These are phyloP conservation scores for Heliothis virescens DNA, from an alignment of 1,140 invertebrate genomes.

Conservation along the genomic window DNA sequence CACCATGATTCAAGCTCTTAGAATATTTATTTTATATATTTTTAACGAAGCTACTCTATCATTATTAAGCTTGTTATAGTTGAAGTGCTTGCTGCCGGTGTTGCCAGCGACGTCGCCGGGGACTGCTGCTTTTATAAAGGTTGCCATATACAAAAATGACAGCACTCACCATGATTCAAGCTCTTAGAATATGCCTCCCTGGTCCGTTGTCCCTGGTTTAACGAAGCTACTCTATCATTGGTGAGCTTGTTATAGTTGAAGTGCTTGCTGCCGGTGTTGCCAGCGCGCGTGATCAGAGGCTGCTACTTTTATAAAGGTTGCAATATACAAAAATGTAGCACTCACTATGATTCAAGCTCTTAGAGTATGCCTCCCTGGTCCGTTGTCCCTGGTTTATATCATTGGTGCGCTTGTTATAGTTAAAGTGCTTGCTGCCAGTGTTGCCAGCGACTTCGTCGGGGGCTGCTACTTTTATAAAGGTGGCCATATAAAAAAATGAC, in stretches of 20 bases:
- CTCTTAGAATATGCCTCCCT: conserved; percentile 71
- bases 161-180: conserved; percentile 70
- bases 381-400: conserved; percentile 80
- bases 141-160: not conserved
- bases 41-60: too few species aligned
- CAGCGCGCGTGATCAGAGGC: conserved; percentile 81
- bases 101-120: conserved; percentile 82
- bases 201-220: conserved; percentile 58
- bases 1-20: conserved; percentile 76
- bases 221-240: conserved; percentile 86
- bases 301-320: conserved; percentile 52
- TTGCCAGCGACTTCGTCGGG: conserved; percentile 82
- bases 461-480: conserved; percentile 44
- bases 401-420: conserved; percentile 92
- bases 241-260: conserved; percentile 92
- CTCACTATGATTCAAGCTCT: conserved; percentile 75
- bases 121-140: conserved; percentile 43
- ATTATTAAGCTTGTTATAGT: conserved; percentile 92
- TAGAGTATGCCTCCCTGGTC: conserved; percentile 66
- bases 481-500: not conserved
- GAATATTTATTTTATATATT: too few species aligned
- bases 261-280: conserved; percentile 88
- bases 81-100: conserved; percentile 89
- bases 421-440: conserved; percentile 89
- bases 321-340: not conserved